These are phyloP conservation scores for Brachypterus glaber DNA, from an alignment of 2,888 invertebrate genomes.

Conservation along the genomic window DNA sequence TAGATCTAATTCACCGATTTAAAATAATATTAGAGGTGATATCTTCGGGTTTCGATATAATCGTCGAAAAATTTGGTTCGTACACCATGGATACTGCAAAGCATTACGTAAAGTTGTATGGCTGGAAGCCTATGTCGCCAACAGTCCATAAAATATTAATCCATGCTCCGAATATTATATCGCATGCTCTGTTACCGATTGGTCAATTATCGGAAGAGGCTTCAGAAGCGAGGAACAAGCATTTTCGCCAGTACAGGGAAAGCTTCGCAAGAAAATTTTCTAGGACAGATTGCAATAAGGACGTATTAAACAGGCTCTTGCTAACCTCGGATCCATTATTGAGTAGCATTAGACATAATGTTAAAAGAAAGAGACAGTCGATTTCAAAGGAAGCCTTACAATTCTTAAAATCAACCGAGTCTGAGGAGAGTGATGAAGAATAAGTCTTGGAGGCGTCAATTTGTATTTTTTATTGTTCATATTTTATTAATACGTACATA, in stretches of 20 bases:
- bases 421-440: too few relatives aligned
- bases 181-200: slow-evolving; percentile 24
- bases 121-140: slow-evolving; percentile 30
- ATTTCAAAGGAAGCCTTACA: too few relatives aligned
- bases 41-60: background rate
- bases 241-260: slow-evolving; percentile 16
- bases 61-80: background rate
- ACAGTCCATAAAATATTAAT: slow-evolving; percentile 29
- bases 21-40: background rate
- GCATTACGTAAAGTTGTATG: slow-evolving; percentile 27
- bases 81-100: slow-evolving; percentile 23
- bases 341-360: too few relatives aligned
- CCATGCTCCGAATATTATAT: slow-evolving; percentile 26
- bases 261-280: slow-evolving; percentile 23
- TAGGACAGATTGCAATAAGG: slow-evolving; percentile 11
- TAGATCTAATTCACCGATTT: background rate
- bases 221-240: slow-evolving; percentile 27
- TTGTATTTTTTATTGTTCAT: too few relatives aligned
- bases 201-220: slow-evolving; percentile 20
- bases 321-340: slow-evolving; percentile 4
- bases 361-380: too few relatives aligned
- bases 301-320: slow-evolving; percentile 8
- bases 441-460: too few relatives aligned
- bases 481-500: too few relatives aligned
- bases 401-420: too few relatives aligned